Percentiles rank a stretch among this genome's conserved stretches.
These are phyloP conservation scores for Rhyacophila evoluta DNA, from an alignment of 2,888 invertebrate genomes.

Conservation along the genomic window DNA sequence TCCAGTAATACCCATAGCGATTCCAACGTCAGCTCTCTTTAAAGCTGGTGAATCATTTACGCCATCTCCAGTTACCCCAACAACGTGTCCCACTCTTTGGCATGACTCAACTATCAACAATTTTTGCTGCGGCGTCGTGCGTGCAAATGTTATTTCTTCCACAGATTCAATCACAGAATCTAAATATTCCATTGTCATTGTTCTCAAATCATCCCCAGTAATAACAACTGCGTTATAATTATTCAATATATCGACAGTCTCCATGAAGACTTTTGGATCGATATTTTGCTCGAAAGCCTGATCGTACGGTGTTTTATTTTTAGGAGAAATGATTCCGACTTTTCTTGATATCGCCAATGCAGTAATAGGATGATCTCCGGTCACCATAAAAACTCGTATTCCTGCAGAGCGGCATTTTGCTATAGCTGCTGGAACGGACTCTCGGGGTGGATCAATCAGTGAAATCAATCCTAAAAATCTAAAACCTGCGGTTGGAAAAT, in stretches of 20 bases:
- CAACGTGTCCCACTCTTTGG: conserved; percentile 82
- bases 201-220: conserved; percentile 70
- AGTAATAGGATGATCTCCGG: conserved; percentile 81
- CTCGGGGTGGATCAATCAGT: conserved; percentile 79
- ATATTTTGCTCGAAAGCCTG: conserved; percentile 74
- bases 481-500: conserved; percentile 76
- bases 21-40: conserved; percentile 86
- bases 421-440: conserved; percentile 76
- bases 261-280: conserved; percentile 58
- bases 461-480: conserved; percentile 75
- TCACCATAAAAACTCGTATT: conserved; percentile 80
- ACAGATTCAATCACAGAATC: conserved; percentile 72
- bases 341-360: conserved; percentile 79
- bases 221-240: conserved; percentile 64
- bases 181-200: conserved; percentile 69
- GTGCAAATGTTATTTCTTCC: conserved; percentile 80
- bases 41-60: conserved; percentile 90
- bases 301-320: conserved; percentile 75
- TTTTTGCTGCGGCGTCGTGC: conserved; percentile 79
- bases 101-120: conserved; percentile 81
- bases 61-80: conserved; percentile 90
- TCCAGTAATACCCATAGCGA: conserved; percentile 84
- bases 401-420: conserved; percentile 77
- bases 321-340: conserved; percentile 74
- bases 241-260: conserved; percentile 67